Base-by-base conservation (phyloP, 2,113 vertebrate species). In the Amphiprion ocellaris region DNA sequence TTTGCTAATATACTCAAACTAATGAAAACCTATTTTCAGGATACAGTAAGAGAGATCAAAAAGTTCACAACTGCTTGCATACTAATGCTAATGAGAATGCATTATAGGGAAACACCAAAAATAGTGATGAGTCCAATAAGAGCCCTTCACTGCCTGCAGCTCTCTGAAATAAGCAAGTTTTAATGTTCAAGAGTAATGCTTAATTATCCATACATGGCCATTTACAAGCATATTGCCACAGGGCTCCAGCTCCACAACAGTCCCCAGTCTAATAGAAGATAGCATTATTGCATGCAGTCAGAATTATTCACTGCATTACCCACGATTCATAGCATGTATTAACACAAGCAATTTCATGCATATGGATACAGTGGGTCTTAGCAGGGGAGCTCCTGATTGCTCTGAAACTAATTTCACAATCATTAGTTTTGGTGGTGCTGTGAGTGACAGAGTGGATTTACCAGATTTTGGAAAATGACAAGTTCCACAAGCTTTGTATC, bases 331-430 rank as follows among this genome's bases (percentile, higher is more conserved):
- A 97, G 96, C 94, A 94, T 94, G 96, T 97, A 97, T 97, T 98
- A 98, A 96, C 94, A 62, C 94, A 97, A 95, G 97, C 97, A 99
- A 98, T 99, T 99, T 99, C 96, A 98, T 99, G 97, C 97, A 98
- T 97, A 97, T 97, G 97, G 96, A 96, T 97, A 97, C 96, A 97
- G 96, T 96, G 96, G 95, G 95, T 97, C 97, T 96, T 96, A 96
- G 96, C 95, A 95, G 96, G 90, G 92, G 93, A 96, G 95, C 95
- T 96, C 95, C 96, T 97, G 96, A 97, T 97, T 97, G 96, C 96
- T 96, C 95, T 96, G 95, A 98, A 97, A 97, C 96, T 98, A 97
- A 99, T 99, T 98, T 99, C 97, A 98, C 97, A 97, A 98, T 98
- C 97, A 98, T 99, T 99, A 99, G 97, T 97, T 98, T 93, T 93